Conservation (phyloP, 1,140 invertebrate genomes). For the Drosophila pseudoananassae region DNA sequence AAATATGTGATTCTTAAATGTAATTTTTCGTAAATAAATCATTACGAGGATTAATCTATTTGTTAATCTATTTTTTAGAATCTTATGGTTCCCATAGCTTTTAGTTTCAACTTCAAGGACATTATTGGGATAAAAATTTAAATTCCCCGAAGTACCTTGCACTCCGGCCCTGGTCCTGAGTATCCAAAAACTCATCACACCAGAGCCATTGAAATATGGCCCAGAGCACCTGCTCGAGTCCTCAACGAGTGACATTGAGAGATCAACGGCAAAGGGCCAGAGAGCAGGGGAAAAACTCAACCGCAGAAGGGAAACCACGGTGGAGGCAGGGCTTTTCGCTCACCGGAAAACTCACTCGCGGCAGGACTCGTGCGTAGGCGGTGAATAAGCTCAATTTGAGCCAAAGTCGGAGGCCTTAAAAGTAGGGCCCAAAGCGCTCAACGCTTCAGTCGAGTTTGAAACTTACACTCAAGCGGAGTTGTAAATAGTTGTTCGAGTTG, state of each 20-base stretch:
- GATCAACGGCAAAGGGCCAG: slow-evolving; percentile 10
- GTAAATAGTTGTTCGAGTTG: slow-evolving; percentile 83
- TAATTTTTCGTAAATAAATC: background rate
- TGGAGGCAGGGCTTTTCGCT: background rate
- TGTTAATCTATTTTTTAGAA: background rate
- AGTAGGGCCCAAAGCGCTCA: slow-evolving; percentile 62
- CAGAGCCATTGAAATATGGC: slow-evolving; percentile 23
- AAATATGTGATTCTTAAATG: too few relatives aligned
- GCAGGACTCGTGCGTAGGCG: slow-evolving; percentile 35
- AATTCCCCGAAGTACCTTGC: background rate
- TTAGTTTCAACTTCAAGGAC: too few relatives aligned
- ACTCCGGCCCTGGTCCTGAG: slow-evolving; percentile 26
- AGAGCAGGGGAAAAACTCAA: slow-evolving; percentile 39
- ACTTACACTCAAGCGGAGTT: slow-evolving; percentile 83
- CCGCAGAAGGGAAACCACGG: slow-evolving; percentile 11
- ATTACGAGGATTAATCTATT: too few relatives aligned
- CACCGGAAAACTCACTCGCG: slow-evolving; percentile 30
- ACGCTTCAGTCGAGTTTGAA: slow-evolving; percentile 84
- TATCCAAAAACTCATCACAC: slow-evolving; percentile 23
- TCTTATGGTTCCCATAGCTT: too few relatives aligned
- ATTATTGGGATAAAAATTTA: too few relatives aligned
- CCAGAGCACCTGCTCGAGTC: slow-evolving; percentile 39
- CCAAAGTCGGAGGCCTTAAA: slow-evolving; percentile 51
- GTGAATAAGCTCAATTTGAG: slow-evolving; percentile 23
- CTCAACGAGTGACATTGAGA: slow-evolving; percentile 40